Conservation (phyloP, 1,140 invertebrate species). For the Plutomurus gul region DNA sequence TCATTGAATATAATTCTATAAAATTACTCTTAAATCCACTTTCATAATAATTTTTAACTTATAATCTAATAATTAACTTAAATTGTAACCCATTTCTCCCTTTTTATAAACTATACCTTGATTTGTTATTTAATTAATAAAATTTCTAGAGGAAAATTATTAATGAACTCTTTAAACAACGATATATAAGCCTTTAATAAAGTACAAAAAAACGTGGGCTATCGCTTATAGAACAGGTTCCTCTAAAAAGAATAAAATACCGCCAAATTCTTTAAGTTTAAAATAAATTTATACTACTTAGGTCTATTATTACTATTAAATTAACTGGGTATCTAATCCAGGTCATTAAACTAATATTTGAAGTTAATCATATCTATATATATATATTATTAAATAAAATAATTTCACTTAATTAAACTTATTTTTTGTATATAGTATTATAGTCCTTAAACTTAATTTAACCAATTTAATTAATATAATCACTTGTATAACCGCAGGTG, state of each 20-base stretch:
- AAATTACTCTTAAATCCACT: slow-evolving; percentile 64
- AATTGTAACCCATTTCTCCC: slow-evolving; percentile 62
- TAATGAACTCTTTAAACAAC: slow-evolving; percentile 63
- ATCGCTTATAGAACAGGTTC: slow-evolving; percentile 66
- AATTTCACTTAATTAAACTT: slow-evolving; percentile 53
- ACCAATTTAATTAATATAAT: slow-evolving; percentile 49
- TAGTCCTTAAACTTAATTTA: slow-evolving; percentile 53
- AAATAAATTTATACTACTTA: slow-evolving; percentile 61
- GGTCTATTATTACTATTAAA: slow-evolving; percentile 55
- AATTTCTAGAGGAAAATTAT: slow-evolving; percentile 61
- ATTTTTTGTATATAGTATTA: slow-evolving; percentile 54
- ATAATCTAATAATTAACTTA: slow-evolving; percentile 45
- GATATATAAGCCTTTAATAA: slow-evolving; percentile 63
- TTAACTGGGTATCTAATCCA: slow-evolving; percentile 72
- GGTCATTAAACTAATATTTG: slow-evolving; percentile 59
- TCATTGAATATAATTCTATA: slow-evolving; percentile 57
- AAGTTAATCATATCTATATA: slow-evolving; percentile 56
- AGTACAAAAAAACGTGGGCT: slow-evolving; percentile 63
- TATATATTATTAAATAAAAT: slow-evolving; percentile 48
- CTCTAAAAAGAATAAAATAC: slow-evolving; percentile 64
- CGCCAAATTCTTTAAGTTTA: slow-evolving; percentile 65
- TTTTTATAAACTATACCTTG: slow-evolving; percentile 64
- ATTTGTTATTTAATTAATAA: slow-evolving; percentile 61
- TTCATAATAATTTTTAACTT: slow-evolving; percentile 58
- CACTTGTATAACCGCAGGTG: slow-evolving; percentile 63